Conservation (phyloP, 2,113 vertebrate species). For the Cottus gobio region DNA sequence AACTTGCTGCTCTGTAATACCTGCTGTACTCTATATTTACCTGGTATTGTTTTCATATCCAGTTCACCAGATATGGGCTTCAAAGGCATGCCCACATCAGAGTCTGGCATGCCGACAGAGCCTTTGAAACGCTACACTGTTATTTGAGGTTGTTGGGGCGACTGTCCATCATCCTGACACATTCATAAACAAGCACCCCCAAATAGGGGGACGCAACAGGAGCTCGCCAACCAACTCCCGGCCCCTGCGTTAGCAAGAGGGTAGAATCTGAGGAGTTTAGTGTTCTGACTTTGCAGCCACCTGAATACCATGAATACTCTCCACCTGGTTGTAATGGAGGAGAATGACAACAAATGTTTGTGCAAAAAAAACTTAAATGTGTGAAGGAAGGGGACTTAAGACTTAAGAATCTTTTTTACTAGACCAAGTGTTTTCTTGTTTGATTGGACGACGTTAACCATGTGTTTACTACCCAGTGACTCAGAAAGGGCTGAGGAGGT, state of each 20-base stretch:
- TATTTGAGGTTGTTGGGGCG: conserved; percentile 78
- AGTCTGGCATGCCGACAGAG: conserved; percentile 50
- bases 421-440: no score
- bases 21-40: conserved; percentile 77
- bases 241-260: conserved; percentile 2
- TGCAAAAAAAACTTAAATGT: no score
- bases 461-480: no score
- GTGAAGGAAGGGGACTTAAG: no score
- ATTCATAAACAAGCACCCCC: conserved; percentile 50
- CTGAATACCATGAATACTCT: neutral
- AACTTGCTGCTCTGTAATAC: conserved; percentile 45
- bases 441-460: no score
- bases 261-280: neutral
- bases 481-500: no score
- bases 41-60: conserved; percentile 73
- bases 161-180: conserved; percentile 68
- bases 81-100: conserved; percentile 75
- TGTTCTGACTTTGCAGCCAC: neutral
- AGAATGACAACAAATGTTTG: no score
- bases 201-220: conserved; percentile 36
- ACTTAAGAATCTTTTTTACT: no score
- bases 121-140: conserved; percentile 82
- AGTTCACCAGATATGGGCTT: conserved; percentile 68
- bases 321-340: conserved; percentile 3
- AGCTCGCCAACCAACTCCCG: neutral